A percentile compares a stretch with the other conserved stretches of the same genome.
Evolutionary conservation across 2,888 invertebrate genomes (phyloP).

Genomic region (Drosophila fulvimacula): DNA sequence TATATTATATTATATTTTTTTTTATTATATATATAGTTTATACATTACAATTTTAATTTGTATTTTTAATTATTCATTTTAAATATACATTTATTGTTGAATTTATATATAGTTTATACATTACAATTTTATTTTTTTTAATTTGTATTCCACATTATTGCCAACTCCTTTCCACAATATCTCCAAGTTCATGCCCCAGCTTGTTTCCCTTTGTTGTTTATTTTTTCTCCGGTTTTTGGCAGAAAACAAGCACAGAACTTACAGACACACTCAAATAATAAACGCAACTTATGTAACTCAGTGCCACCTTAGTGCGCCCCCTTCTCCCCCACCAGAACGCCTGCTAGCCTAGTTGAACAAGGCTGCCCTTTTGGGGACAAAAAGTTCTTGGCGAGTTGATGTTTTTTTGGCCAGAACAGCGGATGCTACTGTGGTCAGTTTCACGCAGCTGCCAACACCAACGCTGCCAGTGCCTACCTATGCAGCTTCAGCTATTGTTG

Average conservation of each 20-base stretch:
- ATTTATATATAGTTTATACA: neutral
- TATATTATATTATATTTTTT: neutral
- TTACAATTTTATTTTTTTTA: neutral
- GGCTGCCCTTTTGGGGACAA: slow-evolving; percentile 48
- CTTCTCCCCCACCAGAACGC: neutral
- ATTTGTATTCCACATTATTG: no score
- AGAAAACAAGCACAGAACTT: slow-evolving; percentile 73
- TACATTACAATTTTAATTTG: neutral
- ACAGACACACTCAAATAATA: slow-evolving; percentile 64
- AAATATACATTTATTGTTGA: no score
- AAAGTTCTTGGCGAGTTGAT: slow-evolving; percentile 74
- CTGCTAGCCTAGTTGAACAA: slow-evolving; percentile 25
- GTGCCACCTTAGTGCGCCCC: slow-evolving; percentile 24
- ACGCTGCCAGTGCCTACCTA: slow-evolving; percentile 58
- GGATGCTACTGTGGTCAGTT: slow-evolving; percentile 78
- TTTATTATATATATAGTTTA: neutral
- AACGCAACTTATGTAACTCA: slow-evolving; percentile 78
- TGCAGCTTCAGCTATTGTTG: slow-evolving; percentile 37
- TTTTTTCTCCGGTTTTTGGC: slow-evolving; percentile 32
- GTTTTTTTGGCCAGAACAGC: slow-evolving; percentile 43
- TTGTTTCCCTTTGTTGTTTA: neutral
- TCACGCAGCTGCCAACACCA: slow-evolving; percentile 74
- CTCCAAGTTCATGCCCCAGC: neutral
- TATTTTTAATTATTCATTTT: no score
- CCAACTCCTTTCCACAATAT: slow-evolving; percentile 5